Evolutionary conservation across 2,797 vertebrate species (phyloP).

Genomic region (Lepus townsendii): DNA sequence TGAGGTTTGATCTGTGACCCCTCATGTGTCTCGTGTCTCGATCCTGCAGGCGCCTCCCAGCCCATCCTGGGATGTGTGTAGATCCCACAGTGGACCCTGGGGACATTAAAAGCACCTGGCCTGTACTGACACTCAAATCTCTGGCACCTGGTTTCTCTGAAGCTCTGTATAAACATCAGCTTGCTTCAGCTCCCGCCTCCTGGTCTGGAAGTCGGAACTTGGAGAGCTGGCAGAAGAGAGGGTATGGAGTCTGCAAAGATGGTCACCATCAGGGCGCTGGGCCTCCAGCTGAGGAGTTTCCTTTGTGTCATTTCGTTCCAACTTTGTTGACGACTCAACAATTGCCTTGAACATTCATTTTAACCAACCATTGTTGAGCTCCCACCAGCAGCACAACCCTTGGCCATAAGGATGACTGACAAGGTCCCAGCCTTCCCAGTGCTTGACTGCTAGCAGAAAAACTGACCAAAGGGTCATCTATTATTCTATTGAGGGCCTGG

Average conservation of each 20-base stretch:
- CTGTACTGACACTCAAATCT: not conserved
- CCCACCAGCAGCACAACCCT: not conserved
- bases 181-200: not conserved
- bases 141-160: not conserved
- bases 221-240: not conserved
- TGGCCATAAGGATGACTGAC: not conserved
- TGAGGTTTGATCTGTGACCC: not conserved
- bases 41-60: not conserved
- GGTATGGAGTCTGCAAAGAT: too few relatives aligned
- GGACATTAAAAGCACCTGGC: not conserved
- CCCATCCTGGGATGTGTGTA: too few relatives aligned
- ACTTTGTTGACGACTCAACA: not conserved
- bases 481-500: not conserved
- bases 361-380: not conserved
- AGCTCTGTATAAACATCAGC: not conserved
- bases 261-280: not conserved
- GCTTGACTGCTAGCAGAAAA: not conserved
- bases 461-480: not conserved
- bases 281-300: not conserved
- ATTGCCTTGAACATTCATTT: not conserved
- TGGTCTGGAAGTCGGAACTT: not conserved
- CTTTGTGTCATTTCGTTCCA: not conserved
- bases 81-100: not conserved
- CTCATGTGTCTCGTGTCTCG: not conserved
- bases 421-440: not conserved